Evolutionary conservation across 2,113 vertebrate species (phyloP).

Genomic region (Gulo gulo): DNA sequence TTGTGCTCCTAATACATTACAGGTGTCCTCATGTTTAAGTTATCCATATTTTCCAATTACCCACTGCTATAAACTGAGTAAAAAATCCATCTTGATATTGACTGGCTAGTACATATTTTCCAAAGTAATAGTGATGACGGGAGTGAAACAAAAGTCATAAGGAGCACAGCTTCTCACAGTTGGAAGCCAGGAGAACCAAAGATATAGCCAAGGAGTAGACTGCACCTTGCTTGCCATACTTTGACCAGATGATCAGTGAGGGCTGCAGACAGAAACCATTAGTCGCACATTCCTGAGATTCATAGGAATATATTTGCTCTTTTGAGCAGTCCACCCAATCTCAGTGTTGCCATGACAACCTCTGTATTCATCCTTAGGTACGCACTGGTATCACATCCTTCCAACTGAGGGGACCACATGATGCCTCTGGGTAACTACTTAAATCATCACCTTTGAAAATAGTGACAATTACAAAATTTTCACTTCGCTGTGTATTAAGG

Average conservation of each 20-base stretch:
- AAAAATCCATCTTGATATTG: not conserved
- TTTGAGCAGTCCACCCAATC: constrained; percentile 10
- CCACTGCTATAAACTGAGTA: not conserved
- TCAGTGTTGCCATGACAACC: constrained; percentile 64
- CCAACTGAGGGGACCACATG: constrained; percentile 9
- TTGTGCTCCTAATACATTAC: not conserved
- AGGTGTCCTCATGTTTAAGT: not conserved
- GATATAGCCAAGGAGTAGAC: not conserved
- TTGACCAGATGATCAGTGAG: not conserved
- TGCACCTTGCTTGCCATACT: not conserved
- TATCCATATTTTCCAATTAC: not conserved
- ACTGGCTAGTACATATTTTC: not conserved
- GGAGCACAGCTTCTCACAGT: not conserved
- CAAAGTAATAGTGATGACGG: not conserved
- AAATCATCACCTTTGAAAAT: constrained; percentile 72
- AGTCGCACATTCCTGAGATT: not conserved
- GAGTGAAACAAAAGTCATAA: not conserved
- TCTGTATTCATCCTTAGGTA: constrained; percentile 46
- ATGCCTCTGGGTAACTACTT: constrained; percentile 44
- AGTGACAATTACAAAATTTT: constrained; percentile 73
- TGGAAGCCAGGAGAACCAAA: not conserved
- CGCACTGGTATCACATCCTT: constrained; percentile 1
- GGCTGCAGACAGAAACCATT: not conserved
- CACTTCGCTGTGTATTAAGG: constrained; percentile 60
- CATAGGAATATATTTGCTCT: not conserved